A percentile compares a stretch with the other conserved stretches of the same genome.
Evolutionary conservation across 1,140 invertebrate genomes (phyloP).

Genomic region (Hycleus cichorii): DNA sequence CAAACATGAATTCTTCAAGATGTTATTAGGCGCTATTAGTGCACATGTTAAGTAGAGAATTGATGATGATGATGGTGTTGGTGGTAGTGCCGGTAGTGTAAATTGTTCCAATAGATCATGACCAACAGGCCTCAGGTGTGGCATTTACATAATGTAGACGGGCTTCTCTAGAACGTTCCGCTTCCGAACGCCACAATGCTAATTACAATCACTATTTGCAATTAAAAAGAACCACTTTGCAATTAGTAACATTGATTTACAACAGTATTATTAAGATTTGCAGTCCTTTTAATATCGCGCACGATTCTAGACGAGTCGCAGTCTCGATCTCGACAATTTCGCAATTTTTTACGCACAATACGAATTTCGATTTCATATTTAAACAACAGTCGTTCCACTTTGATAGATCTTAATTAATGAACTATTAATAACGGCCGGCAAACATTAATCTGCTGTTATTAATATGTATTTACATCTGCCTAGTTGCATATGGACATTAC

Average conservation of each 20-base stretch:
- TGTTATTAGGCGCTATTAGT: no score
- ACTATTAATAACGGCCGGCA: conserved; percentile 15
- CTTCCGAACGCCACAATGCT: conserved; percentile 20
- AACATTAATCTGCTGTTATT: conserved; percentile 23
- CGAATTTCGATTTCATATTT: no score
- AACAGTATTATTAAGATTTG: conserved; percentile 23
- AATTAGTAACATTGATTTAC: conserved; percentile 32
- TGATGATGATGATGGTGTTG: no score
- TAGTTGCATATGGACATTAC: conserved; percentile 17
- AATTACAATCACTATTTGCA: conserved; percentile 32
- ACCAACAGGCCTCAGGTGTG: conserved; percentile 18
- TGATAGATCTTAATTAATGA: conserved; percentile 21
- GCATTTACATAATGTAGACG: conserved; percentile 29
- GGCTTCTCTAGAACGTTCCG: conserved; percentile 1
- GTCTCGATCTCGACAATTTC: no score
- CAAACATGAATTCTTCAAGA: no score
- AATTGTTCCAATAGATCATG: conserved; percentile 23
- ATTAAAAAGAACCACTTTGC: conserved; percentile 34
- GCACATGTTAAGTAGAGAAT: no score
- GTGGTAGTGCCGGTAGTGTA: neutral
- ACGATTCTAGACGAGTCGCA: no score
- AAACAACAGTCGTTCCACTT: neutral
- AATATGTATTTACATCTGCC: conserved; percentile 24
- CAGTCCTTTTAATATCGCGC: neutral
- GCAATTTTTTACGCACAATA: no score